These are phyloP conservation scores for Sebastes steindachneri DNA, from an alignment of 2,797 vertebrate genomes.

Conservation along the genomic window DNA sequence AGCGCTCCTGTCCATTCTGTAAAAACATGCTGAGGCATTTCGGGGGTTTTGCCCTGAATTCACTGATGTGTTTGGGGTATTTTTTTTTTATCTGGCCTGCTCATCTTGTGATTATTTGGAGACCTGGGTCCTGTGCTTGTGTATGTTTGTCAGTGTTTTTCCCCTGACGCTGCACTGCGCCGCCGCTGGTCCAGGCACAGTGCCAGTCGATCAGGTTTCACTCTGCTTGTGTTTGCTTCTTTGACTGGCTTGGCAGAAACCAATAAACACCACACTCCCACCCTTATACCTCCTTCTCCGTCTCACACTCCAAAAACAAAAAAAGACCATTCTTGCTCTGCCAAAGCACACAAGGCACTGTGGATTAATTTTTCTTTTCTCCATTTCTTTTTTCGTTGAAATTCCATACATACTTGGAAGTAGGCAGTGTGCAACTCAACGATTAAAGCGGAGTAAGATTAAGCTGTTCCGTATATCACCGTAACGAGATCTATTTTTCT, in stretches of 20 bases:
- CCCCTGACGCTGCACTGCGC: slow-evolving; percentile 45
- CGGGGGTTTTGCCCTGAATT: background rate
- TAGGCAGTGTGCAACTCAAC: slow-evolving; percentile 40
- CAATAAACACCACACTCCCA: slow-evolving; percentile 80
- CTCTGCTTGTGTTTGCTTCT: slow-evolving; percentile 78
- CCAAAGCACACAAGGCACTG: slow-evolving; percentile 57
- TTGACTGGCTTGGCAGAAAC: slow-evolving; percentile 77
- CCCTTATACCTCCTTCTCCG: slow-evolving; percentile 54
- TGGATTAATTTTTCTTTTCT: slow-evolving; percentile 19
- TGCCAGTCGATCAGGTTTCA: slow-evolving; percentile 80
- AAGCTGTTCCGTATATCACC: slow-evolving; percentile 48
- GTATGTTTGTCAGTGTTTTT: slow-evolving; percentile 72
- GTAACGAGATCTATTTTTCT: slow-evolving; percentile 74
- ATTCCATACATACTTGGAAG: slow-evolving; percentile 73
- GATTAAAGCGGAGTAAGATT: slow-evolving; percentile 49
- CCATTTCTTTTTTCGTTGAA: slow-evolving; percentile 38
- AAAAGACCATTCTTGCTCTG: slow-evolving; percentile 43
- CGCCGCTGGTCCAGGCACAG: slow-evolving; percentile 58
- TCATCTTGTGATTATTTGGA: slow-evolving; percentile 72
- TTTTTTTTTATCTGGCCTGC: slow-evolving; percentile 33
- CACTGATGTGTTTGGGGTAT: slow-evolving; percentile 5
- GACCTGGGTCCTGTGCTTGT: slow-evolving; percentile 52
- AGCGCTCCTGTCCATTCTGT: background rate
- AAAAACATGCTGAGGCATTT: slow-evolving; percentile 27
- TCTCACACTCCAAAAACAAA: slow-evolving; percentile 26